These are phyloP conservation scores for Tenthredo mesomela DNA, from an alignment of 2,888 invertebrate genomes.

Conservation along the genomic window DNA sequence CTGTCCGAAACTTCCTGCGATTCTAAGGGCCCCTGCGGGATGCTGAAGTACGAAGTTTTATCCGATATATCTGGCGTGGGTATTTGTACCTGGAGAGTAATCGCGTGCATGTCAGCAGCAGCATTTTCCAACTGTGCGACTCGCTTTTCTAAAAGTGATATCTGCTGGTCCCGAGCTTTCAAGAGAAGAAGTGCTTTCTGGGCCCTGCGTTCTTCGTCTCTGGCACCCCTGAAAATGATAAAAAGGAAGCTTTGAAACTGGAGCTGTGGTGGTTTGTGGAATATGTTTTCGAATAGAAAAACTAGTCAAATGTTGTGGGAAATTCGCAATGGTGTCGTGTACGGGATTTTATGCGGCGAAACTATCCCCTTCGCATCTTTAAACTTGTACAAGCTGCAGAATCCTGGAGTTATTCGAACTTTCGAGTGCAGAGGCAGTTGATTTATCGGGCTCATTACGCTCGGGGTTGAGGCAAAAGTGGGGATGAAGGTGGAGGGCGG, in stretches of 20 bases:
- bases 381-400: constrained; percentile 62
- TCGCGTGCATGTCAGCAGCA: constrained; percentile 48
- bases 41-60: constrained; percentile 33
- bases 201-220: constrained; percentile 63
- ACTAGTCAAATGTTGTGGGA: not conserved
- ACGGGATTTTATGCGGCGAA: constrained; percentile 1
- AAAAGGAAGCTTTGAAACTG: not conserved
- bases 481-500: constrained; percentile 63
- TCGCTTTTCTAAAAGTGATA: constrained; percentile 61
- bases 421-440: constrained; percentile 76
- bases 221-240: constrained; percentile 61
- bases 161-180: constrained; percentile 61
- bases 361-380: constrained; percentile 23
- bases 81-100: constrained; percentile 5
- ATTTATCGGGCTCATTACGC: constrained; percentile 78
- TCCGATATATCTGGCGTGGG: constrained; percentile 30
- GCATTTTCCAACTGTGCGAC: constrained; percentile 60
- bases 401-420: constrained; percentile 75
- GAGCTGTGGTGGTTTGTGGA: not conserved
- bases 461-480: constrained; percentile 69
- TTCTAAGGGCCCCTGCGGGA: constrained; percentile 30
- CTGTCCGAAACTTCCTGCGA: not conserved
- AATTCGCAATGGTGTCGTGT: not conserved
- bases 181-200: constrained; percentile 62
- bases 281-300: not conserved